Evolutionary conservation across 2,797 vertebrate species (phyloP), one percentile per base, ranked within the genome.

Genomic region (Bradypodion ventrale): DNA sequence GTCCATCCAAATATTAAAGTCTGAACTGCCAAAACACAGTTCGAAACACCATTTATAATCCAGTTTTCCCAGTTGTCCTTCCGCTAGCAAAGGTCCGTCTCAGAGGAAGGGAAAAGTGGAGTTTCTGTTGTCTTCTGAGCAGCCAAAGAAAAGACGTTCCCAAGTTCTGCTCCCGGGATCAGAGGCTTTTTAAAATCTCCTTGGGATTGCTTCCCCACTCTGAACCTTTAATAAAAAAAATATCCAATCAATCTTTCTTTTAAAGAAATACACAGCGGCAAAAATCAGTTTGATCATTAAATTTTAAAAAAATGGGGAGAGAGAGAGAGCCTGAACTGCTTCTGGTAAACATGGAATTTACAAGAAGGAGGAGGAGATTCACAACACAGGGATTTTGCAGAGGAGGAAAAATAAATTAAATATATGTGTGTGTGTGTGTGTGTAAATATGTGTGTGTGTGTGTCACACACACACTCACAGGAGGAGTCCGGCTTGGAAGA

Each of bases 41-140:
- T 86, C 90, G 87, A 90, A 83, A 87, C 89, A 85, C 85, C 84
- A n/a, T 75, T 89, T 87, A 87, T 74, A 90, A 81, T 85, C 82
- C 91, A 89, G 90, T 89, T 92, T 91, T 83, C 85, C 88, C 89
- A 93, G 92, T 93, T 92, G 92, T 92, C 79, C 75, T 88, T 83
- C 85, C 70, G 83, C 76, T 89, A 83, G 89, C 86, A 89, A 84
- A 80, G 68, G 63, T 85, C 15, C 21, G 5, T 16, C 7, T 10
- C 15, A 9, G n/a, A 2, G 35, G 21, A 5, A 23, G 5, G n/a
- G n/a, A n/a, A n/a, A n/a, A n/a, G n/a, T n/a, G n/a, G n/a, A n/a
- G n/a, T n/a, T n/a, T n/a, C n/a, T n/a, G n/a, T n/a, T n/a, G n/a
- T n/a, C n/a, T n/a, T n/a, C n/a, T n/a, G n/a, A n/a, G n/a, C n/a